phyloP scores from a whole-genome alignment of 2,797 vertebrate species.

The Enteromius treurensis region DNA sequence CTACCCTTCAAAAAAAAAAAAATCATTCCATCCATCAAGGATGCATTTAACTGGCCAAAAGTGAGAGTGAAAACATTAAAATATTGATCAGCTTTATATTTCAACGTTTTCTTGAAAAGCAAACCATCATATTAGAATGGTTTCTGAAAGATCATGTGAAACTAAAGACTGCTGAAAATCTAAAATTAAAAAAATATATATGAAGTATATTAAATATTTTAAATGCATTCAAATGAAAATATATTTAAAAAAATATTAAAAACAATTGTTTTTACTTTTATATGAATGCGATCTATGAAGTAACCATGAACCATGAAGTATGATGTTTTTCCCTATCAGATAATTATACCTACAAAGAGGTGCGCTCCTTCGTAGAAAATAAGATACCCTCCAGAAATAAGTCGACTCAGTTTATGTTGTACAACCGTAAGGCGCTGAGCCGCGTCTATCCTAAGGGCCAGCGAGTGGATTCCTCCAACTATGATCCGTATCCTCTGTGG shows the following conservation, averaged over 20 bases:
- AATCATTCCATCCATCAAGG: neutral
- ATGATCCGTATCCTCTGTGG: constrained; percentile 93
- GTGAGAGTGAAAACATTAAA: neutral
- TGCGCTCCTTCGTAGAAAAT: constrained; percentile 96
- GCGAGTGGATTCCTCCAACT: constrained; percentile 96
- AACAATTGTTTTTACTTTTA: no score
- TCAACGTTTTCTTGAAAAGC: neutral
- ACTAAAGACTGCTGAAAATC: neutral
- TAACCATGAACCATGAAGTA: neutral
- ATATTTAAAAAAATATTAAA: neutral
- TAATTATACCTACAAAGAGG: constrained; percentile 87
- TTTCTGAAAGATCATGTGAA: neutral
- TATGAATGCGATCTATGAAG: neutral
- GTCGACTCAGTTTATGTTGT: constrained; percentile 81
- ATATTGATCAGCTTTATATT: neutral
- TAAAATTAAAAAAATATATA: no score
- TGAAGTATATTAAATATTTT: neutral
- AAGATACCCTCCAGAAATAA: constrained; percentile 84
- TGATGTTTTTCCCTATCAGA: constrained; percentile 68
- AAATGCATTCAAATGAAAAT: neutral
- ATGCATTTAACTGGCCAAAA: neutral
- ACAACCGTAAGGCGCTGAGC: constrained; percentile 92
- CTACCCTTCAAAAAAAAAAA: neutral
- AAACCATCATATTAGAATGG: no score
- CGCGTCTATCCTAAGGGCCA: constrained; percentile 94